Percentiles rank a stretch among this genome's conserved stretches.
phyloP scores from a whole-genome alignment of 2,113 vertebrate species.

The Herpailurus yagouaroundi region DNA sequence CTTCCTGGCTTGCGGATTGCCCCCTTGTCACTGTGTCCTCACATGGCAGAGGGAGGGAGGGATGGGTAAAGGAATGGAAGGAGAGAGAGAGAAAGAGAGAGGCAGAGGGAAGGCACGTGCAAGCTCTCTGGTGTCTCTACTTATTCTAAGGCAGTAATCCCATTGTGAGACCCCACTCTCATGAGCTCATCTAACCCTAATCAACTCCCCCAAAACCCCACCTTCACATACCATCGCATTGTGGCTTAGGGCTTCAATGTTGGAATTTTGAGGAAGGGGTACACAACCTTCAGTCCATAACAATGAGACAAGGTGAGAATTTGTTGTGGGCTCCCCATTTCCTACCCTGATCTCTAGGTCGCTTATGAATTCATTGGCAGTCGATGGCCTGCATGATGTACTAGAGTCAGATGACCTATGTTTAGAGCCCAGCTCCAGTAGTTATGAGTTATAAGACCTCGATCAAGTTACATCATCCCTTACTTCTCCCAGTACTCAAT shows the following conservation, averaged over 20 bases:
- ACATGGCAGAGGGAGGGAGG: neutral
- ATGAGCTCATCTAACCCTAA: constrained; percentile 25
- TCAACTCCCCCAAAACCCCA: neutral
- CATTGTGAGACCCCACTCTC: neutral
- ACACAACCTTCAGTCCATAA: neutral
- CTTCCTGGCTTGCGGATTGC: neutral
- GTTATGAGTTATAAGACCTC: neutral
- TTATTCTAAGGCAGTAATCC: neutral
- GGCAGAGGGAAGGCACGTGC: neutral
- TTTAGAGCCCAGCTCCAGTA: neutral
- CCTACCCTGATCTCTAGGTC: neutral
- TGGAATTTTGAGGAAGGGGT: neutral
- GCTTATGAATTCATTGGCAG: neutral
- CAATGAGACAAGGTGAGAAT: neutral
- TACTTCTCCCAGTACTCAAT: neutral
- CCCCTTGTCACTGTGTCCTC: neutral
- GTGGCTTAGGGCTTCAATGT: neutral
- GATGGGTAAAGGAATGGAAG: neutral
- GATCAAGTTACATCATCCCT: neutral
- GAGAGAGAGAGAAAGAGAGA: neutral
- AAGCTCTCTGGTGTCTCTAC: neutral
- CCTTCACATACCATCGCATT: neutral
- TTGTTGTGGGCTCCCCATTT: neutral
- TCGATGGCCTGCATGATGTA: neutral
- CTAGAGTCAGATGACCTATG: neutral